Evolutionary conservation across 1,140 invertebrate genomes (phyloP), one percentile per base, ranked within the genome.

Genomic region (Coptotermes formosanus): DNA sequence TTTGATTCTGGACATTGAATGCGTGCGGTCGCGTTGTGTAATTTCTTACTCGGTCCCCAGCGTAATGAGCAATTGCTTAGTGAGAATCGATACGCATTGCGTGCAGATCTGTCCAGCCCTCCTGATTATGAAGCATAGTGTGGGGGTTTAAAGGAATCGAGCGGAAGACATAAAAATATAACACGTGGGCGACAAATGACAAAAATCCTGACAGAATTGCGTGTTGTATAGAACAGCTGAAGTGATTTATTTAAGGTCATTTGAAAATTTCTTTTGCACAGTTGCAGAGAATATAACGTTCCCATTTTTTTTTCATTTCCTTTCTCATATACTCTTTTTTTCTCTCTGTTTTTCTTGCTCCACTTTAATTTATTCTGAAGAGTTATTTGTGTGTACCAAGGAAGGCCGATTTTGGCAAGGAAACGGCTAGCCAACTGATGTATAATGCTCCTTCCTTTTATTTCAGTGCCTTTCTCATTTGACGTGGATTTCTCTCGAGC

Each of bases 171-270:
- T 75, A 75, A 8, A 75, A 75, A 75, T 75, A 30, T 30, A 75
- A 30, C n/a, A 75, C 64, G 64, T 75, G 64, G 75, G 52, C 44
- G 85, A 85, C 85, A 43, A 85, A 85, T 85, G 85, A 85, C 85
- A 85, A 85, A 85, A 85, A 75, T 85, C 69, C 85, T 52, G 59
- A 55, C 85, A 69, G 59, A 45, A 75, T 85, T 85, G 85, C 85
- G 85, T 85, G 85, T 43, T 59, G 32, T 32, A 1, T 2, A 23
- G 69, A 32, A 45, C 85, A 59, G 64, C 85, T 59, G 59, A 52
- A 45, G 59, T 85, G 69, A 85, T 85, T 85, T 85, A 55, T 85
- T 85, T 75, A 85, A 85, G 85, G 69, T 23, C 44, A 85, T 82
- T 85, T 85, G 85, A 85, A 85, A 69, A 85, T 23, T 84, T 84